Conservation (phyloP, 2,888 invertebrate species). For the Scaeva pyrastri region DNA sequence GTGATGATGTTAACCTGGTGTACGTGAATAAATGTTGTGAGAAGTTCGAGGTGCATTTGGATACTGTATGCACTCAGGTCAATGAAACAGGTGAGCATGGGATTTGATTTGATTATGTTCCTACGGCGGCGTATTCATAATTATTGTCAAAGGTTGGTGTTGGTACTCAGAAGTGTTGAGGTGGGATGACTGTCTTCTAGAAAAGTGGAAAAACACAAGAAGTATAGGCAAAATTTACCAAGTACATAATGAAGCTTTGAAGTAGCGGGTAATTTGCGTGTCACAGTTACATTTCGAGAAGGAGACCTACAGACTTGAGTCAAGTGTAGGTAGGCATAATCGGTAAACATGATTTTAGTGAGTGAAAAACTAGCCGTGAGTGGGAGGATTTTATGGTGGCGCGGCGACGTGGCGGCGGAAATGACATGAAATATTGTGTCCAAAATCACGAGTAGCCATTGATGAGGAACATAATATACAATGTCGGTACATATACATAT, state of each 20-base stretch:
- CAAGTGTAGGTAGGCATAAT: not conserved
- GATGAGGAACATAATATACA: not conserved
- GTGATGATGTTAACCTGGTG: constrained; percentile 81
- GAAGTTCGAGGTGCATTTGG: constrained; percentile 88
- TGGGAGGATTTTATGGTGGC: constrained; percentile 10
- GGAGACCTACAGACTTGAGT: not conserved
- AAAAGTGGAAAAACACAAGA: not conserved
- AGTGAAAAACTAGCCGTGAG: not conserved
- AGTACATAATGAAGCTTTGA: not conserved
- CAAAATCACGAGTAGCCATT: not conserved
- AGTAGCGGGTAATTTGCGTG: constrained; percentile 1
- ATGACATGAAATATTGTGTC: not conserved
- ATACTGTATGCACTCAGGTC: constrained; percentile 87
- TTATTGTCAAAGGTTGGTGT: not conserved
- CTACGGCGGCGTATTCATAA: no score
- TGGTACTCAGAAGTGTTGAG: not conserved
- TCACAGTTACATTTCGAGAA: not conserved
- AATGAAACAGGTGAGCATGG: constrained; percentile 86
- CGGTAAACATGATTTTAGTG: constrained; percentile 5
- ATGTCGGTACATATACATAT: not conserved
- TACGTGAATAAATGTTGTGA: constrained; percentile 93
- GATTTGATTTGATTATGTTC: no score
- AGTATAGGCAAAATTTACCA: not conserved
- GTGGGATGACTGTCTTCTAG: not conserved
- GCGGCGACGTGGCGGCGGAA: constrained; percentile 13